Evolutionary conservation across 1,140 invertebrate species (phyloP).

Genomic region (Homarus americanus): DNA sequence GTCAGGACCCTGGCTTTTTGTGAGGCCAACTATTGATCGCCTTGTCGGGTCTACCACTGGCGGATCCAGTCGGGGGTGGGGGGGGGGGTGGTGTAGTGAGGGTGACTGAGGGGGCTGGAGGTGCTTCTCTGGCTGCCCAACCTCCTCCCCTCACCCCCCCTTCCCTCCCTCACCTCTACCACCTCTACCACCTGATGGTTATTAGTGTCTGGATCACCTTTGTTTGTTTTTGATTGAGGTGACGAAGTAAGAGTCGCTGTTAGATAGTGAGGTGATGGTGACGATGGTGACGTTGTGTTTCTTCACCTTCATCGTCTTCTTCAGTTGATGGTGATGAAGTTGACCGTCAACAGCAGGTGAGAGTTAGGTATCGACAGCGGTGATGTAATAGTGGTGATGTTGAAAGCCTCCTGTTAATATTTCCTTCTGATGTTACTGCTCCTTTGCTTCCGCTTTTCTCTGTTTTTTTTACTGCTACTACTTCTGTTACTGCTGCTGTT

Average conservation of each 20-base stretch:
- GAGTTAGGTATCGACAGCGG: too few relatives aligned
- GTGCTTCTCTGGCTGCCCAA: neutral
- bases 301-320: neutral
- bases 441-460: neutral
- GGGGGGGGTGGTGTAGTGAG: neutral
- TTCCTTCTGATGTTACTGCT: neutral
- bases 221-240: too few relatives aligned
- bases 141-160: neutral
- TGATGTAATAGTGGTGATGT: too few relatives aligned
- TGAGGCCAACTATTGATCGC: conserved; percentile 41
- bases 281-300: neutral
- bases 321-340: too few relatives aligned
- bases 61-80: neutral
- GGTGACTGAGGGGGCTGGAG: neutral
- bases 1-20: conserved; percentile 16
- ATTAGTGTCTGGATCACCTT: too few relatives aligned
- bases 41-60: conserved; percentile 21
- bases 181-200: neutral
- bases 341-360: too few relatives aligned
- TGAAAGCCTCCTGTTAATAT: too few relatives aligned
- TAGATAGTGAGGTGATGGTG: too few relatives aligned
- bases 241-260: too few relatives aligned
- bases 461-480: neutral
- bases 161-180: neutral
- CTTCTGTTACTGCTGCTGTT: neutral